These are phyloP conservation scores for Camarhynchus parvulus DNA, from an alignment of 2,113 vertebrate species.

Conservation along the genomic window DNA sequence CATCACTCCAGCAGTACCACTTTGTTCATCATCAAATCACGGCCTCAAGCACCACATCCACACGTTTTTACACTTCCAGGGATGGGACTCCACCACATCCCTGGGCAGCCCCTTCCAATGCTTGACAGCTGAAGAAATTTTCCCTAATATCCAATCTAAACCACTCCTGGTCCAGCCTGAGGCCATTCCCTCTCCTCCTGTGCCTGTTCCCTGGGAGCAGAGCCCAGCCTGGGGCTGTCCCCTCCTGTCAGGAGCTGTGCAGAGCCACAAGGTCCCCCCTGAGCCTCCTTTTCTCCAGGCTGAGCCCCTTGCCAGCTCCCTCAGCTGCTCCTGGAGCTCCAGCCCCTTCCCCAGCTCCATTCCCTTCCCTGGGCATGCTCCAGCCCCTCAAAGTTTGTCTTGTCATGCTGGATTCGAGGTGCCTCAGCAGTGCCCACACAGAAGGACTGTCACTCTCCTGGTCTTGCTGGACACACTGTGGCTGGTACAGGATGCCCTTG, in stretches of 20 bases:
- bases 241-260: neutral
- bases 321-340: accelerated
- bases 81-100: neutral
- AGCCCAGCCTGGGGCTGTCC: accelerated
- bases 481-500: neutral
- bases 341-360: accelerated
- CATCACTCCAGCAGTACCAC: neutral
- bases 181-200: neutral
- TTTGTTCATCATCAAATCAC: neutral
- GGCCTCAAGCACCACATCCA: neutral
- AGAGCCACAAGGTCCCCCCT: neutral
- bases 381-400: neutral
- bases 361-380: accelerated
- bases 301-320: neutral
- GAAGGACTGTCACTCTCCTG: neutral
- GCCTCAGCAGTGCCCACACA: neutral
- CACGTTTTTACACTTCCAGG: neutral
- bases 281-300: neutral
- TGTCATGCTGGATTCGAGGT: neutral
- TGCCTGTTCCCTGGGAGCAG: neutral
- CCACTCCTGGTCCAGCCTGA: accelerated
- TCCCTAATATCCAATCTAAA: neutral
- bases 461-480: neutral
- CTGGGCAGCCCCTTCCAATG: neutral
- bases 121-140: neutral